These are phyloP conservation scores for Nibea coibor DNA, from an alignment of 2,113 vertebrate species.

Conservation along the genomic window DNA sequence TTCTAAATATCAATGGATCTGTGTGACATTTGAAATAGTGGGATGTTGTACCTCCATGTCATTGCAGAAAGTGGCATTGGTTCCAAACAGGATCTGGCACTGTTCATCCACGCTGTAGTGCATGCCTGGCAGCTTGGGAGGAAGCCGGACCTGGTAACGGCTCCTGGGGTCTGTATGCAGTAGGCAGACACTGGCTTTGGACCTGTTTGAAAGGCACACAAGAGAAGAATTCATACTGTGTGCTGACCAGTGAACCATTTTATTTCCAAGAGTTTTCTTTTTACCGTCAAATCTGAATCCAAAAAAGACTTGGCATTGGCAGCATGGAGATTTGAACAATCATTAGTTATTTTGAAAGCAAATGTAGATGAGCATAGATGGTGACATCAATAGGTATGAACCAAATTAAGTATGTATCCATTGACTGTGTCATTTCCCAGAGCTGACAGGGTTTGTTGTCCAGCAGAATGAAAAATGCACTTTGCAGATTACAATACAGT, in stretches of 20 bases:
- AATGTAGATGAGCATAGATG: not conserved
- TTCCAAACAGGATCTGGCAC: constrained; percentile 98
- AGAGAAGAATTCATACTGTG: not conserved
- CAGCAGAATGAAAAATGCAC: not conserved
- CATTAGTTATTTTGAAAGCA: not conserved
- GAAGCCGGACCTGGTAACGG: constrained; percentile 86
- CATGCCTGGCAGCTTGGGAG: constrained; percentile 96
- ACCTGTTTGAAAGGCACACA: constrained; percentile 80
- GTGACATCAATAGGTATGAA: not conserved
- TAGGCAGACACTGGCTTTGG: constrained; percentile 92
- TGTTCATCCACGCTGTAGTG: constrained; percentile 96
- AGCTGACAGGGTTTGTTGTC: not conserved
- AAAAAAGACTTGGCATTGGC: not conserved
- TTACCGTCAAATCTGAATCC: constrained; percentile 4
- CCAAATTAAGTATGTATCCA: not conserved
- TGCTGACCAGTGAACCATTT: not conserved
- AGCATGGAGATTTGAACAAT: not conserved
- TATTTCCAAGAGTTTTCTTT: not conserved
- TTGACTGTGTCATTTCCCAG: not conserved
- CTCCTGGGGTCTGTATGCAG: constrained; percentile 92
- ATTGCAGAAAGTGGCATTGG: constrained; percentile 96
- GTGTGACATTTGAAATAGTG: not conserved
- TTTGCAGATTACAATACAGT: not conserved
- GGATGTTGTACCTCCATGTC: constrained; percentile 92
- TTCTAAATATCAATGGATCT: not conserved